Evolutionary conservation across 37 sponge, comb jelly and placozoan species (phyloP).

Genomic region (Geodia barretti): DNA sequence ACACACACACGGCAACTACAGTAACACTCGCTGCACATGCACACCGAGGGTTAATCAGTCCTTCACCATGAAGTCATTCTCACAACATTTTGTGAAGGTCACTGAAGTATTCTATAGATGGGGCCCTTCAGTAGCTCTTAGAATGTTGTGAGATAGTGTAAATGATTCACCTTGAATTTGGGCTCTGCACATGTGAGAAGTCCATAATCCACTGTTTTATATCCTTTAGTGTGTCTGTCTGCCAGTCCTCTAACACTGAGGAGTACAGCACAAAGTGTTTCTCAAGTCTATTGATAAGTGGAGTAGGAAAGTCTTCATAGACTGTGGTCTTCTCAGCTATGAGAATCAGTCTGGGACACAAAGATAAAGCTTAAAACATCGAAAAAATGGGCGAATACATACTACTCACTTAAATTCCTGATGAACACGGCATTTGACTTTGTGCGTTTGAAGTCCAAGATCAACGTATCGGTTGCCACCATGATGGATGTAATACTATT

Average conservation of each 20-base stretch:
- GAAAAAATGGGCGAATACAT: no score
- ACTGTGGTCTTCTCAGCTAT: constrained; percentile 78
- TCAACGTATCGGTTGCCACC: constrained; percentile 76
- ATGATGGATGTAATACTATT: constrained; percentile 58
- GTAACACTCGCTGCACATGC: no score
- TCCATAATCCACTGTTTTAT: constrained; percentile 59
- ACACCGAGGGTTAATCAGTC: no score
- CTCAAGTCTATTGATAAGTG: constrained; percentile 90
- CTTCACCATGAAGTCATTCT: no score
- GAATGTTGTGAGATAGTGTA: no score
- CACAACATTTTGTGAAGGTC: no score
- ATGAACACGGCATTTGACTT: constrained; percentile 80
- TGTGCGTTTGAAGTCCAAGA: constrained; percentile 78
- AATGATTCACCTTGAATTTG: no score
- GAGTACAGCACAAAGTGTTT: constrained; percentile 85
- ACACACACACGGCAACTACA: no score
- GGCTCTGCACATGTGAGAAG: constrained; percentile 15
- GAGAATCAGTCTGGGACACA: constrained; percentile 59
- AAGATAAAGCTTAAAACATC: not conserved
- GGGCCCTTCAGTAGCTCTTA: no score
- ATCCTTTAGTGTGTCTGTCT: constrained; percentile 15
- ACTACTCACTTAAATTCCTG: constrained; percentile 52
- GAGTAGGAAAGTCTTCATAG: constrained; percentile 87
- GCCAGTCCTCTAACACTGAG: constrained; percentile 49
- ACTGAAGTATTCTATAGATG: no score